phyloP scores from a whole-genome alignment of 2,113 vertebrate genomes.

The Pipra filicauda region DNA sequence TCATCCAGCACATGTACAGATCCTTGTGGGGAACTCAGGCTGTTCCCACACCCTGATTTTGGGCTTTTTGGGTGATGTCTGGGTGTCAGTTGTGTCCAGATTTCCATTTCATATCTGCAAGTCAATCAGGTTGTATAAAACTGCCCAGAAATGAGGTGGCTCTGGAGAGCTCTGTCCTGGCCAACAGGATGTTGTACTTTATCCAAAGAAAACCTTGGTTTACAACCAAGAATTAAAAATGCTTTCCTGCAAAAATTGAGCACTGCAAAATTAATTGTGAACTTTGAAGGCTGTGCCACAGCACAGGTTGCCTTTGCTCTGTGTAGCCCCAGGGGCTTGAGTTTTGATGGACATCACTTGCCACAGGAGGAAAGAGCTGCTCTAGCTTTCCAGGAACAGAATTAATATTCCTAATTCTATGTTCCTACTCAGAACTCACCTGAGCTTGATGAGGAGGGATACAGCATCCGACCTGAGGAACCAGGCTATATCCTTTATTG shows the following conservation, averaged over 20 bases:
- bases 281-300: accelerated
- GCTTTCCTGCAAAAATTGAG: background rate
- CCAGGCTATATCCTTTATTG: conserved; percentile 91
- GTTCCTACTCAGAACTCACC: conserved; percentile 85
- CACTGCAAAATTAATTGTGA: accelerated
- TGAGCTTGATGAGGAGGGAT: conserved; percentile 95
- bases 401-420: background rate
- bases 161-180: background rate
- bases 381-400: background rate
- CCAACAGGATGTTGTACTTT: accelerated
- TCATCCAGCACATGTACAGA: background rate
- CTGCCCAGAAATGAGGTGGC: background rate
- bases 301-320: too few species aligned
- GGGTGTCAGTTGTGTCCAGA: too few species aligned
- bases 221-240: background rate
- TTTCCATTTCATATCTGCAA: background rate
- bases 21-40: accelerated
- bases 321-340: accelerated
- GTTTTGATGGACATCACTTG: background rate
- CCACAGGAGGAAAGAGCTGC: background rate
- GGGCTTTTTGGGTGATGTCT: background rate
- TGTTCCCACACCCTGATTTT: accelerated
- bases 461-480: conserved; percentile 93
- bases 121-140: background rate
- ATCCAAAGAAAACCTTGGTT: background rate